These are phyloP conservation scores for Neopipo cinnamomea DNA, from an alignment of 2,113 vertebrate genomes.

Conservation along the genomic window DNA sequence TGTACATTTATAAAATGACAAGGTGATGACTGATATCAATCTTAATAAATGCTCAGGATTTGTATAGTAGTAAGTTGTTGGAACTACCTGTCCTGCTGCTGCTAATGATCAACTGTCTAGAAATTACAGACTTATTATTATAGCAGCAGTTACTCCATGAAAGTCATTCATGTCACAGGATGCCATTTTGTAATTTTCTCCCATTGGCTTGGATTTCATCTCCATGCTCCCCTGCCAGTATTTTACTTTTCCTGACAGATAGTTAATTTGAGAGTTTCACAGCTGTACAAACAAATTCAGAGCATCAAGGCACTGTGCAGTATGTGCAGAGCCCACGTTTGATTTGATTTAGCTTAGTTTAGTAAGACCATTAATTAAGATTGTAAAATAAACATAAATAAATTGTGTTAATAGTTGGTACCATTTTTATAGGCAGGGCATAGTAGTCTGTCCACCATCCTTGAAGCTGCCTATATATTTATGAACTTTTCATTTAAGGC, in stretches of 20 bases:
- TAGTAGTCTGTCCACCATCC: not conserved
- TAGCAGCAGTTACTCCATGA: not conserved
- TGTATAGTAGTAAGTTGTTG: not conserved
- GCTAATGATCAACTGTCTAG: slow-evolving; percentile 13
- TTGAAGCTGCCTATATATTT: not conserved
- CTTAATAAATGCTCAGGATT: slow-evolving; percentile 21
- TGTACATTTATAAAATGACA: not conserved
- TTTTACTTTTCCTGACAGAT: slow-evolving; percentile 64
- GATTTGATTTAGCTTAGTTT: slow-evolving; percentile 23
- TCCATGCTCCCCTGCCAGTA: slow-evolving; percentile 28
- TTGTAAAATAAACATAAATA: slow-evolving; percentile 28
- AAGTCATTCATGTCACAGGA: slow-evolving; percentile 19
- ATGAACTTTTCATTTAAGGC: not conserved
- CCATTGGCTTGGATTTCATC: slow-evolving; percentile 45
- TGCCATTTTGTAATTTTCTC: slow-evolving; percentile 52
- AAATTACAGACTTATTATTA: slow-evolving; percentile 27
- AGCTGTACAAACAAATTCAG: slow-evolving; percentile 63
- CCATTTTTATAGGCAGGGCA: not conserved
- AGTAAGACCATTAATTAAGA: not conserved
- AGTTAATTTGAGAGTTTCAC: slow-evolving; percentile 58
- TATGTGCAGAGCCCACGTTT: not conserved
- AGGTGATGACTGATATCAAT: not conserved
- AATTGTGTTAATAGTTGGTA: slow-evolving; percentile 22
- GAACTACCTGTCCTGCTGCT: slow-evolving; percentile 6
- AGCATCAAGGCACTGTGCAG: not conserved